Conservation (phyloP, 2,113 vertebrate species). For the Cinclus mexicanus region DNA sequence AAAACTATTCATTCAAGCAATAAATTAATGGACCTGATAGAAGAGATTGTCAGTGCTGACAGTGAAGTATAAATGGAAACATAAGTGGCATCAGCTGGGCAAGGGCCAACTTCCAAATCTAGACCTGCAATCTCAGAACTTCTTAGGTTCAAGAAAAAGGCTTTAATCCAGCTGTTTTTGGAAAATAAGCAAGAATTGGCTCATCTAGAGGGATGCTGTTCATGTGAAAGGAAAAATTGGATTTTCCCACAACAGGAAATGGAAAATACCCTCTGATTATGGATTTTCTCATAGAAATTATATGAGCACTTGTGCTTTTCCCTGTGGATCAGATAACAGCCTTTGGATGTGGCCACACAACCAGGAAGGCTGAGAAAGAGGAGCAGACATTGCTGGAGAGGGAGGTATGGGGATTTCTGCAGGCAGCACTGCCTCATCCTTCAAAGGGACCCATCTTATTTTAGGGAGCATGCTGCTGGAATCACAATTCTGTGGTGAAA, state of each 20-base stretch:
- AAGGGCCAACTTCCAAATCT: background rate
- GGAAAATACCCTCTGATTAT: background rate
- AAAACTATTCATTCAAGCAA: background rate
- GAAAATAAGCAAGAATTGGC: background rate
- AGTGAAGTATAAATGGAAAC: background rate
- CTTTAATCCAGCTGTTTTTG: background rate
- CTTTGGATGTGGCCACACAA: background rate
- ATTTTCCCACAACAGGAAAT: background rate
- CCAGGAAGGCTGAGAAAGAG: background rate
- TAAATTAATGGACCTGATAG: background rate
- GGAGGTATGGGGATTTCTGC: background rate
- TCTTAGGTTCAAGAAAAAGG: background rate
- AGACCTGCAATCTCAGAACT: background rate
- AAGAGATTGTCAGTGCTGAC: background rate
- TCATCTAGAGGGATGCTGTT: background rate
- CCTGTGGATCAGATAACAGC: background rate
- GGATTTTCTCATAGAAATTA: background rate
- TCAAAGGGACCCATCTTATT: accelerated
- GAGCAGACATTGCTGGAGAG: background rate
- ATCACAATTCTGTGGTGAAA: background rate
- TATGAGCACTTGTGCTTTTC: background rate
- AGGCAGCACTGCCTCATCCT: background rate
- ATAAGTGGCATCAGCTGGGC: background rate
- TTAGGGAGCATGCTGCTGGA: background rate
- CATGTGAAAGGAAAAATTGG: background rate